Percentiles rank a stretch among this genome's conserved stretches.
Evolutionary conservation across 2,113 vertebrate genomes (phyloP).

Genomic region (Cariama cristata): DNA sequence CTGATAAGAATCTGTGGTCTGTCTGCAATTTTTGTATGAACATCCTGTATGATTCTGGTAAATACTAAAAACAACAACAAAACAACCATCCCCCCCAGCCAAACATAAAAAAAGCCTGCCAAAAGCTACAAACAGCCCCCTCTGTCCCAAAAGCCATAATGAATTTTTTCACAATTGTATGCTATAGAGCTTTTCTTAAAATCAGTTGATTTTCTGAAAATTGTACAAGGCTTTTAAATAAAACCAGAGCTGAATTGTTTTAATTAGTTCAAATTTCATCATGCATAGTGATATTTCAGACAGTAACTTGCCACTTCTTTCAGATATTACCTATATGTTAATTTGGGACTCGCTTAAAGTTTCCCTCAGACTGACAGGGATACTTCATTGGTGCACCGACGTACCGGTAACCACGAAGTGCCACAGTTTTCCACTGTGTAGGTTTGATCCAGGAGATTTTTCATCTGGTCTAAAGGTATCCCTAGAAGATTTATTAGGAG

Average conservation of each 20-base stretch:
- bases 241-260: background rate
- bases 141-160: background rate
- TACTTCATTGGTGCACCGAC: background rate
- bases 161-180: background rate
- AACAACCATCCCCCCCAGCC: background rate
- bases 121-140: background rate
- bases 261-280: background rate
- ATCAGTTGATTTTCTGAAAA: background rate
- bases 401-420: background rate
- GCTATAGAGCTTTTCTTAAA: background rate
- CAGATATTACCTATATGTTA: background rate
- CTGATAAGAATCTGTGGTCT: constrained; percentile 32
- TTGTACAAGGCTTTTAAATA: background rate
- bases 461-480: background rate
- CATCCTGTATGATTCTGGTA: constrained; percentile 50
- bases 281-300: background rate
- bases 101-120: background rate
- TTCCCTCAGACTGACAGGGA: background rate
- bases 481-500: background rate
- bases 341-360: background rate
- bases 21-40: constrained; percentile 32
- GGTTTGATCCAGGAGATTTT: background rate
- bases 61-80: constrained; percentile 11
- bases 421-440: background rate
- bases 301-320: background rate